Evolutionary conservation across 2,888 invertebrate species (phyloP), one percentile per base, ranked within the genome.

Genomic region (Galerucella pusilla): DNA sequence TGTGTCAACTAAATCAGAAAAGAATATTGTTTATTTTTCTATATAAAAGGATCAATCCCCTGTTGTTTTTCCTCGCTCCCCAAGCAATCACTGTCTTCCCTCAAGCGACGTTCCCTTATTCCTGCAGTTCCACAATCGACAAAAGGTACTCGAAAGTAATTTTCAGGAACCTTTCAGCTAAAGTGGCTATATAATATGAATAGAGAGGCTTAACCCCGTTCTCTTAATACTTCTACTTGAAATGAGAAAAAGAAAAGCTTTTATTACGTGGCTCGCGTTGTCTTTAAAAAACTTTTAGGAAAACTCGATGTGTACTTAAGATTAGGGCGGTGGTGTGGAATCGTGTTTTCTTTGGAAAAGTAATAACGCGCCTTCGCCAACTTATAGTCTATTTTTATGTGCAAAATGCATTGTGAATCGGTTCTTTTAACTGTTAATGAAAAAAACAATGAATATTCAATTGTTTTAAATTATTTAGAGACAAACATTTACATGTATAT

Each of bases 161-260:
- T 66, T 67, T 46, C 66, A 67, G 49, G 65, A 60, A 66, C 72
- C 72, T 72, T 72, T 66, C 72, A 60, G 16, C 72, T 25, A 72
- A 72, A 72, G 66, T 67, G 57, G 46, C 66, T 16, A 16, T 49
- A 42, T 45, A 63, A 73, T 63, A 63, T 69, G 73, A 74, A 74
- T 74, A 69, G 73, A 69, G 73, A 14, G 68, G 65, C 73, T 74
- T 74, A 74, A 74, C 73, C 73, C 65, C 73, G 35, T 64, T 74
- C 14, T 57, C 57, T 28, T 63, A 68, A 73, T 68, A 68, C 63
- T 16, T 28, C 66, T 54, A 20, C 68, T 68, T n/a, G 28, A 35
- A 42, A 60, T 7, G 35, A n/a, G 65, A 65, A 71, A 54, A 52
- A 67, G 52, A 46, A 75, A 64, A 57, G 71, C 71, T 71, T 71